Evolutionary conservation across 2,888 invertebrate genomes (phyloP).

Genomic region (Rhynchonema sp.): DNA sequence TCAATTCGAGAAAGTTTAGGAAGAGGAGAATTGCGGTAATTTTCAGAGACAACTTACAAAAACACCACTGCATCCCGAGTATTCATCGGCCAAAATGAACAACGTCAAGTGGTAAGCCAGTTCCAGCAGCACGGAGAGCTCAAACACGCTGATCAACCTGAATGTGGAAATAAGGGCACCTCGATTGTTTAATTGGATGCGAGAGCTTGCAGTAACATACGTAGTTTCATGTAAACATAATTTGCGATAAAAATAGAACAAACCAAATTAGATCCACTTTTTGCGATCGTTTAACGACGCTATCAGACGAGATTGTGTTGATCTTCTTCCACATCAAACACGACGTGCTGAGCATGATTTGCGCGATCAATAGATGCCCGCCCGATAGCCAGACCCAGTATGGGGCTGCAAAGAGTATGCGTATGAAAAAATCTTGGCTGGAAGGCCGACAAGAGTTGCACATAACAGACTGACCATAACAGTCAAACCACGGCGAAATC

Average conservation of each 20-base stretch:
- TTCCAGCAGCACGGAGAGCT: neutral
- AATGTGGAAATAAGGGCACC: neutral
- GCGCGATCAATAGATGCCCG: constrained; percentile 2
- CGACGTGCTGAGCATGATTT: neutral
- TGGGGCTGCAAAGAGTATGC: constrained; percentile 3
- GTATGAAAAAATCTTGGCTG: no score
- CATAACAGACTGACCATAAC: constrained; percentile 1
- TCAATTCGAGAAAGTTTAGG: no score
- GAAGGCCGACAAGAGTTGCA: neutral
- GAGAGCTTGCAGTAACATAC: no score
- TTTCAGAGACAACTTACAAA: constrained; percentile 3
- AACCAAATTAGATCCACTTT: neutral
- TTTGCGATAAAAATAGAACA: neutral
- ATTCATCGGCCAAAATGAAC: constrained; percentile 1
- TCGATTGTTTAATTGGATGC: neutral
- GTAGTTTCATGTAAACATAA: no score
- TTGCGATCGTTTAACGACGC: neutral
- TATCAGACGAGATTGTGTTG: constrained; percentile 1
- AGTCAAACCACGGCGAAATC: constrained; percentile 3
- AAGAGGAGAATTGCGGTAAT: no score
- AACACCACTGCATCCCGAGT: constrained; percentile 2
- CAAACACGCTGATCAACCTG: neutral
- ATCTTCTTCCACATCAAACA: neutral
- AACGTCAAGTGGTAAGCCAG: constrained; percentile 1
- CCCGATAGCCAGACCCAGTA: constrained; percentile 5